A percentile compares a stretch with the other conserved stretches of the same genome.
phyloP scores from a whole-genome alignment of 2,888 invertebrate species.

The Thumatha senex region DNA sequence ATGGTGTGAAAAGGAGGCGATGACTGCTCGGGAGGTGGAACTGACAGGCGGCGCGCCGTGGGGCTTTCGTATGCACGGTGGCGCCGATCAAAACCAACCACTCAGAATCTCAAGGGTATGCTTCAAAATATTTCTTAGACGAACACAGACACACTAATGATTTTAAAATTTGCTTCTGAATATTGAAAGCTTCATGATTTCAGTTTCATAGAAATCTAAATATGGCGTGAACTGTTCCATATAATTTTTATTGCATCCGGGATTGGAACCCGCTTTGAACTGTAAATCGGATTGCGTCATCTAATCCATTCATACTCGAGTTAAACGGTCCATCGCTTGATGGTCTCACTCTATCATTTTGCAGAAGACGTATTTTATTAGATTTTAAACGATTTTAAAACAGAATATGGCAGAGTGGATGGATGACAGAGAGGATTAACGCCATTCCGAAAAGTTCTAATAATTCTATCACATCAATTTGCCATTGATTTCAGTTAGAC shows the following conservation, averaged over 20 bases:
- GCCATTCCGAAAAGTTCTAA: no score
- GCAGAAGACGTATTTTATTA: neutral
- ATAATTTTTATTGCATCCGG: conserved; percentile 30
- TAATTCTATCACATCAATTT: no score
- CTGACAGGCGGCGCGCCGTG: conserved; percentile 93
- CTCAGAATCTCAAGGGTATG: conserved; percentile 91
- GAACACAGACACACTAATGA: conserved; percentile 6
- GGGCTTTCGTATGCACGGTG: conserved; percentile 95
- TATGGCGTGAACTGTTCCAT: conserved; percentile 17
- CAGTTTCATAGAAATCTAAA: conserved; percentile 26
- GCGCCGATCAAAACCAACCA: conserved; percentile 90
- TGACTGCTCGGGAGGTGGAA: conserved; percentile 89
- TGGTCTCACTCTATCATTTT: conserved; percentile 5
- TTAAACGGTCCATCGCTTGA: conserved; percentile 9
- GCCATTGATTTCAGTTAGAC: no score
- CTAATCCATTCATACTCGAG: conserved; percentile 3
- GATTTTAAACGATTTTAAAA: no score
- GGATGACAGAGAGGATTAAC: no score
- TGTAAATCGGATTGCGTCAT: conserved; percentile 21
- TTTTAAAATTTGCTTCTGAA: neutral
- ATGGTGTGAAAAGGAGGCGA: conserved; percentile 71
- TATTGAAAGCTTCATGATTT: neutral
- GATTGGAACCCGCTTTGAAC: conserved; percentile 14
- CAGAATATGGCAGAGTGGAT: no score
- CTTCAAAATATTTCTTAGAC: conserved; percentile 39